Base-by-base conservation (phyloP, 2,797 vertebrate genomes). In the Sebastes hopkinsi region DNA sequence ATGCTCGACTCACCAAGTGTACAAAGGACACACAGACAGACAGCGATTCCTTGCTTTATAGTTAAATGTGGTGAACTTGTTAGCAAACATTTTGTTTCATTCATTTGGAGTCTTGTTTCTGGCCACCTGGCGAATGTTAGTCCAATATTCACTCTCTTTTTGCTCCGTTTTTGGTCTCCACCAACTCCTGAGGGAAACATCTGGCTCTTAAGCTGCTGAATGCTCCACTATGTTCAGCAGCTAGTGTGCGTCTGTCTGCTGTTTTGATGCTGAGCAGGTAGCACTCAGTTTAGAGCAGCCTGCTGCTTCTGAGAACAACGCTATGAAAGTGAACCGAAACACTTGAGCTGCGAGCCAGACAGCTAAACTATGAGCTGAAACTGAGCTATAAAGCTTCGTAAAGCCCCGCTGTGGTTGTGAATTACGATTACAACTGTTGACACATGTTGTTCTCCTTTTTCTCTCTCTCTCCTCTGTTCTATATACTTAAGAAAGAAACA, bases 311-410 rank as follows among this genome's bases (percentile, higher is more conserved):
- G 61, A 64, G 22, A 62, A 12, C 6, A 1, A 18, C 0, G 25
- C 27, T 54, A n/a, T 54, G 27, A 20, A 27, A 16, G 55, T 27
- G 55, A 58, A 58, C 55, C 23, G 14, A 27, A 23, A 67, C 67
- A 54, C 50, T 22, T 54, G 50, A 54, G 50, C 0, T 9, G 50
- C 9, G 8, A 0, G 0, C 20, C 50, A 22, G 50, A 54, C 20
- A 54, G 50, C 50, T n/a, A 54, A 54, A 54, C 20, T 32, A 20
- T 29, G 20, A 25, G 7, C 12, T 27, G 12, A 29, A 42, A 56
- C 20, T 46, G 3, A 56, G 20, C 25, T 20, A 12, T 30, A 23
- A 25, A 52, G n/a, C 36, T 3, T 8, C 20, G 14, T 2, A 23
- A 25, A 60, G 16, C 25, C 3, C 6, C 20, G 18, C 16, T 25